A percentile compares a stretch with the other conserved stretches of the same genome.
These are phyloP conservation scores for Cephus spinipes DNA, from an alignment of 2,888 invertebrate genomes.

Conservation along the genomic window DNA sequence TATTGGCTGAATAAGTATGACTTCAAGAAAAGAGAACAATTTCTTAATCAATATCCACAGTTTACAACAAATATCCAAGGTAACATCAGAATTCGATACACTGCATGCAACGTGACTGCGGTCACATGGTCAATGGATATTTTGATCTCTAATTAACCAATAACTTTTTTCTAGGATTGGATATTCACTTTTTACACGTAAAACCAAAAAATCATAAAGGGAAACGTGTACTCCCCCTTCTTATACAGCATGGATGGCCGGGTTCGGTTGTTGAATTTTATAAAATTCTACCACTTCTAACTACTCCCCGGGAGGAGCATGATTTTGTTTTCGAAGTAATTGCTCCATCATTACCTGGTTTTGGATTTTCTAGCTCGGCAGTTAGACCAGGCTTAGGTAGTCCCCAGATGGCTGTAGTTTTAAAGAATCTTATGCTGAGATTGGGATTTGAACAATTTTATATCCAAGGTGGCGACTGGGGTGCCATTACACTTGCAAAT, in stretches of 20 bases:
- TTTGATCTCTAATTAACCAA: neutral
- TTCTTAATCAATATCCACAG: conserved; percentile 69
- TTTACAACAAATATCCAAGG: conserved; percentile 55
- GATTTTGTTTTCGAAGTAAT: conserved; percentile 77
- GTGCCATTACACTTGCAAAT: conserved; percentile 73
- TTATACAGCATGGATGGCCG: conserved; percentile 91
- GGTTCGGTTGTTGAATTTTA: conserved; percentile 89
- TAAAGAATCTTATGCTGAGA: conserved; percentile 78
- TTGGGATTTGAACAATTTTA: conserved; percentile 76
- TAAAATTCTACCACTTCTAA: conserved; percentile 78
- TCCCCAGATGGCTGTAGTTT: conserved; percentile 71
- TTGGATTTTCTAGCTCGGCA: conserved; percentile 70
- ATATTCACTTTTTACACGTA: conserved; percentile 77
- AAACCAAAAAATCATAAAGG: conserved; percentile 67
- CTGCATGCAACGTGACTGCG: neutral
- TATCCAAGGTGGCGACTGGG: conserved; percentile 88
- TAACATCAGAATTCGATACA: conserved; percentile 10
- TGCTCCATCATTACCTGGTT: conserved; percentile 66
- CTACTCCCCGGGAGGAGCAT: conserved; percentile 67
- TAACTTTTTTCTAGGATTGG: conserved; percentile 62
- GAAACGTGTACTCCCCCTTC: conserved; percentile 71
- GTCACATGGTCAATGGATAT: neutral
- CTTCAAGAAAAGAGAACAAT: conserved; percentile 69
- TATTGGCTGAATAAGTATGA: conserved; percentile 72
- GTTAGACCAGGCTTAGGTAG: conserved; percentile 73